A percentile compares a stretch with the other conserved stretches of the same genome.
phyloP scores from a whole-genome alignment of 1,140 invertebrate species.

The Sipha flava region DNA sequence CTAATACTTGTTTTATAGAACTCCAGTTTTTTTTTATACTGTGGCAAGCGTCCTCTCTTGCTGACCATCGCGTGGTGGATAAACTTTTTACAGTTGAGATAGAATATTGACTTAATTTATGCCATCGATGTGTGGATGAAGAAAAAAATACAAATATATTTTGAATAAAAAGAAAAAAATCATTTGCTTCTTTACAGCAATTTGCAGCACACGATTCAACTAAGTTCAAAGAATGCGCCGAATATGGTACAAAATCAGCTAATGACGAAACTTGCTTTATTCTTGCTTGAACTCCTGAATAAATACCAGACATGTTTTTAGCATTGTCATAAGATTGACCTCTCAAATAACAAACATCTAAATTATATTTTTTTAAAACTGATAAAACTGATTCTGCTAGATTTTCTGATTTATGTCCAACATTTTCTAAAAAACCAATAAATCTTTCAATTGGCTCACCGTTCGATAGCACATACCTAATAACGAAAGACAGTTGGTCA shows the following conservation, averaged over 20 bases:
- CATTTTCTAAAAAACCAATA: not conserved
- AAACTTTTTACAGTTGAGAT: not conserved
- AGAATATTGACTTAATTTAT: not conserved
- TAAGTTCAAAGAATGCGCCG: too few relatives aligned
- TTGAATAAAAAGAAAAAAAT: not conserved
- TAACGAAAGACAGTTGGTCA: not conserved
- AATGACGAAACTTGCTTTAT: slow-evolving; percentile 2
- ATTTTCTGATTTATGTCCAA: slow-evolving; percentile 10
- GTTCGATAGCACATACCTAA: not conserved
- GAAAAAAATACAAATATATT: slow-evolving; percentile 1
- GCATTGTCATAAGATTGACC: not conserved
- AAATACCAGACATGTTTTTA: not conserved
- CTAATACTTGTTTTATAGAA: not conserved
- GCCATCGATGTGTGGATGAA: not conserved
- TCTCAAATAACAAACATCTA: slow-evolving; percentile 33
- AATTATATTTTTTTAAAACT: slow-evolving; percentile 7
- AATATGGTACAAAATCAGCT: slow-evolving; percentile 13
- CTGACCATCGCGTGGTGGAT: not conserved
- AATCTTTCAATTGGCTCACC: not conserved
- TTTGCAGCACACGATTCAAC: too few relatives aligned
- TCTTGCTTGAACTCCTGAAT: slow-evolving; percentile 3
- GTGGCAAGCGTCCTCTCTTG: not conserved
- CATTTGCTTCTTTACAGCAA: too few relatives aligned
- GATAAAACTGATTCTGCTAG: not conserved
- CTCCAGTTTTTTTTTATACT: not conserved